phyloP scores from a whole-genome alignment of 2,113 vertebrate genomes.

The Entelurus aequoreus region DNA sequence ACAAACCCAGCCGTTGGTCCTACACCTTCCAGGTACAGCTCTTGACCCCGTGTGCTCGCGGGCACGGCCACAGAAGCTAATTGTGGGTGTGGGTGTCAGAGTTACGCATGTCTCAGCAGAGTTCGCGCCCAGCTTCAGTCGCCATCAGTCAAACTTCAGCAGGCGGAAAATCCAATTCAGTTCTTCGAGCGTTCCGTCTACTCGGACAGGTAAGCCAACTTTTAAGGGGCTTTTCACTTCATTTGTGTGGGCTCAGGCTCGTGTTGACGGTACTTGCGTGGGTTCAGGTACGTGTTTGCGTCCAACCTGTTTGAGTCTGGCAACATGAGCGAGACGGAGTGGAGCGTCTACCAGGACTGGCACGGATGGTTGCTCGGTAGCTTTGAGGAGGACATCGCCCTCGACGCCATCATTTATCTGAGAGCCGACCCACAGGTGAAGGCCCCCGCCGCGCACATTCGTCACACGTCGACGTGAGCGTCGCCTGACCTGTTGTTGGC shows the following conservation, averaged over 20 bases:
- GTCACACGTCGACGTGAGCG: not conserved
- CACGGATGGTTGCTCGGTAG: constrained; percentile 78
- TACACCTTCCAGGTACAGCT: constrained; percentile 56
- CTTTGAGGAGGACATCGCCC: constrained; percentile 71
- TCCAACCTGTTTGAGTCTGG: constrained; percentile 79
- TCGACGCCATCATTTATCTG: constrained; percentile 82
- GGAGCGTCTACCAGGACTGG: constrained; percentile 82
- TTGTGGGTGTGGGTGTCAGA: constrained; percentile 68
- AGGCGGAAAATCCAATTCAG: constrained; percentile 51
- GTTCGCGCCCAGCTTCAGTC: constrained; percentile 77
- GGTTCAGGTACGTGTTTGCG: constrained; percentile 77
- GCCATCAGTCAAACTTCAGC: constrained; percentile 41
- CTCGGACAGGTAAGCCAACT: constrained; percentile 80
- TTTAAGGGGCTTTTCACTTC: not conserved
- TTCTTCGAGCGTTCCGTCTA: constrained; percentile 87
- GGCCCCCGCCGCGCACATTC: not conserved
- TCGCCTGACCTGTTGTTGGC: not conserved
- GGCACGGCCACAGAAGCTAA: not conserved
- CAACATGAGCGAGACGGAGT: constrained; percentile 77
- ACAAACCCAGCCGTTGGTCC: constrained; percentile 54
- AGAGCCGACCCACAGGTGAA: constrained; percentile 76
- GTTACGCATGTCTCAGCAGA: constrained; percentile 79
- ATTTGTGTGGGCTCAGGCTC: not conserved
- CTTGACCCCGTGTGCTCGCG: not conserved
- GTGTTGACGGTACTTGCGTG: not conserved